Base-by-base conservation (phyloP, 2,113 vertebrate species). In the Galeopterus variegatus region DNA sequence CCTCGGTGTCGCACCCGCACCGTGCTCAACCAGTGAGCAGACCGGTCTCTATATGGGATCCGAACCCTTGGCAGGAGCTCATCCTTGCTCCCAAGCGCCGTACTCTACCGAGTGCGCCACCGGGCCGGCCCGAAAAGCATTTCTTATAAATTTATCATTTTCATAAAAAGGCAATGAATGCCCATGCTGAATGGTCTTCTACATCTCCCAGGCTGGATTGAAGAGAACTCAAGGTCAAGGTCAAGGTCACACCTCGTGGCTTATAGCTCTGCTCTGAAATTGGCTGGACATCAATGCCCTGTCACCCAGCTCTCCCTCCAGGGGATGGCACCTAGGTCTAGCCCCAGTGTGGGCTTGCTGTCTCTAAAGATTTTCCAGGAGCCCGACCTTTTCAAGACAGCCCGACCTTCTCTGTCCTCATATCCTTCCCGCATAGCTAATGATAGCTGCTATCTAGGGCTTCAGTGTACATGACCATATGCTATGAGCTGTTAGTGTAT, bases 221-320 rank as follows among this genome's bases (percentile, higher is more conserved):
- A 6, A 54, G 48, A 82, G 58, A 81, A 75, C 8, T 69, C 92
- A 96, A 94, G 19, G 24, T 60, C 92, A 96, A 94, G 19, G 24
- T 60, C 75, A 82, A 93, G 19, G 54, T 45, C 36, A 82, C 56
- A n/a, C 19, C 8, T 77, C 77, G 4, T 36, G 50, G 31, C 67
- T 92, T 36, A 19, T 18, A 24, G n/a, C 45, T 83, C 58, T 69
- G 12, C 70, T 90, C 64, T 85, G 48, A 93, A 80, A 88, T 33
- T 50, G 50, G 5, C 31, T 90, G 24, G 17, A n/a, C 24, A 14
- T 77, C 41, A 48, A 13, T 79, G 14, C 28, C 18, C 33, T 90
- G 36, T 50, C 64, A 84, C 64, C n/a, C 14, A 96, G 36, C 21
- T 18, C 36, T 83, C 92, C 15, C 58, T 64, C 64, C 31, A 64